Percentiles rank a stretch among this genome's conserved stretches.
Evolutionary conservation across 2,113 vertebrate species (phyloP).

Genomic region (Ancistrus triradiatus): DNA sequence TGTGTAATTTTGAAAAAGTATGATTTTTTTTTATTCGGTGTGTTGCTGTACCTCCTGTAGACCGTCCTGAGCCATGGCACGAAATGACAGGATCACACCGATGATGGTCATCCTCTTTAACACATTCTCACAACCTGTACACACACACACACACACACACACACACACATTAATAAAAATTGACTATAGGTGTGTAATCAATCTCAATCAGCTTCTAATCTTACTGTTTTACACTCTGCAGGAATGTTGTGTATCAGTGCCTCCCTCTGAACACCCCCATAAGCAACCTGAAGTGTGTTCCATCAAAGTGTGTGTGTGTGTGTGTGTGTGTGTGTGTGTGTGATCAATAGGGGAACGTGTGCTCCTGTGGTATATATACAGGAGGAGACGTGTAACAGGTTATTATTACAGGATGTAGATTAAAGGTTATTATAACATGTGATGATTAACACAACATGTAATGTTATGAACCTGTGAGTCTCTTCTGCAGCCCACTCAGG

Average conservation of each 20-base stretch:
- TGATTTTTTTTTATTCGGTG: neutral
- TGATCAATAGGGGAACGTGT: no score
- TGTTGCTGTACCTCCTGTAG: constrained; percentile 78
- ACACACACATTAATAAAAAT: neutral
- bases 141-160: constrained; percentile 17
- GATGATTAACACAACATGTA: no score
- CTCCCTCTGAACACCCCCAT: no score
- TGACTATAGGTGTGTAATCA: neutral
- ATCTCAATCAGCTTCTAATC: no score
- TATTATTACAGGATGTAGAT: no score
- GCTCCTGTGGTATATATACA: no score
- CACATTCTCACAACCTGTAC: constrained; percentile 79
- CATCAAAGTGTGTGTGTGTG: neutral
- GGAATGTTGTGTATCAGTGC: no score
- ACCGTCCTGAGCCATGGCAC: constrained; percentile 78
- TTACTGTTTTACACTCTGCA: neutral
- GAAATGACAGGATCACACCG: constrained; percentile 88
- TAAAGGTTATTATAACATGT: no score
- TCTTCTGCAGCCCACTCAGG: constrained; percentile 74
- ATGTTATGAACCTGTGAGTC: constrained; percentile 75
- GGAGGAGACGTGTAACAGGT: no score
- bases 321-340: neutral
- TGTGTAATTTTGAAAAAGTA: no score
- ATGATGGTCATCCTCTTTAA: constrained; percentile 93
- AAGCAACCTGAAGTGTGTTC: no score